Percentiles rank a stretch among this genome's conserved stretches.
phyloP scores from a whole-genome alignment of 2,888 invertebrate species.

The Dione vanillae region DNA sequence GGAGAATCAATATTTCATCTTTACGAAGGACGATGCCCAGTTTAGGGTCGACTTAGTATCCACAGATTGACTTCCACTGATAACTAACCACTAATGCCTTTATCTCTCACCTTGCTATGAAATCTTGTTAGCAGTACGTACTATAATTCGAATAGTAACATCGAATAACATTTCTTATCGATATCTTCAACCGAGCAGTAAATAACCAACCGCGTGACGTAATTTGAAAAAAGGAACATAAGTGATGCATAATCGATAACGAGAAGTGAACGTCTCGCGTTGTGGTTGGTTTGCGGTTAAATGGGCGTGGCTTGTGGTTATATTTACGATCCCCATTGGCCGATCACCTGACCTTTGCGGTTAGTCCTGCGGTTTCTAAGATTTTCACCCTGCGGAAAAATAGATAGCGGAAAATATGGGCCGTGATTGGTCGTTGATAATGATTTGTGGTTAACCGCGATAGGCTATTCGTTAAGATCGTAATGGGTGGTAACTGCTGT shows the following conservation, averaged over 20 bases:
- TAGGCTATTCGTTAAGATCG: constrained; percentile 81
- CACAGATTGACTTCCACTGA: constrained; percentile 36
- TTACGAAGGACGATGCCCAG: constrained; percentile 66
- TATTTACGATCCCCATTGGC: constrained; percentile 85
- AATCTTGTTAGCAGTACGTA: not conserved
- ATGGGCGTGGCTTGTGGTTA: constrained; percentile 86
- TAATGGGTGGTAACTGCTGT: constrained; percentile 64
- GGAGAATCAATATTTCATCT: constrained; percentile 82
- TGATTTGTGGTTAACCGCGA: constrained; percentile 82
- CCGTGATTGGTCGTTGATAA: constrained; percentile 72
- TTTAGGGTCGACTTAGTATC: constrained; percentile 53
- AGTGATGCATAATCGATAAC: constrained; percentile 73
- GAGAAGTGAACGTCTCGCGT: constrained; percentile 78
- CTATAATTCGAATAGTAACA: not conserved
- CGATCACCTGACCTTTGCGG: constrained; percentile 84
- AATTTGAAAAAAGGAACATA: constrained; percentile 70
- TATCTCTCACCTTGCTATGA: not conserved
- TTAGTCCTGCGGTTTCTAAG: constrained; percentile 86
- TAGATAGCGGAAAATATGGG: constrained; percentile 79
- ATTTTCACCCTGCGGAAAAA: constrained; percentile 83
- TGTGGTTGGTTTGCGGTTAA: constrained; percentile 87
- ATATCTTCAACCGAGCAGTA: constrained; percentile 42
- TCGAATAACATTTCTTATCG: constrained; percentile 1
- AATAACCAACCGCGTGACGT: constrained; percentile 57
- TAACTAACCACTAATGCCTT: constrained; percentile 4